Conservation (phyloP, 2,797 vertebrate genomes). For the Enteromius fasciolatus region DNA sequence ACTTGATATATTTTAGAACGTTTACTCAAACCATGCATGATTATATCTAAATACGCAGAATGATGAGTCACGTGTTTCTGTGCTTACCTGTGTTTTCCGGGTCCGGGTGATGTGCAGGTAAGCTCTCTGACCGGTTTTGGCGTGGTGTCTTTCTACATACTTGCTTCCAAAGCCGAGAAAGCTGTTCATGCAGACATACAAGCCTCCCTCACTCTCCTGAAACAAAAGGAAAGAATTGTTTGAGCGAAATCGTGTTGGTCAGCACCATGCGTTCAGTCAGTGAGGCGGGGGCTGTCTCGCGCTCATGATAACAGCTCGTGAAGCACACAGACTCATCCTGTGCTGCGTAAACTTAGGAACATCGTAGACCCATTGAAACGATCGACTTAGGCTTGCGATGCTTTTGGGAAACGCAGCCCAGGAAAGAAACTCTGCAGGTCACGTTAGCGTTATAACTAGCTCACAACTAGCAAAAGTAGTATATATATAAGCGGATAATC, state of each 20-base stretch:
- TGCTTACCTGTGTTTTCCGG: slow-evolving; percentile 81
- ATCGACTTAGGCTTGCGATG: no score
- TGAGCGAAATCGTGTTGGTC: background rate
- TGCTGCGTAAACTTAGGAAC: no score
- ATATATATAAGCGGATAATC: background rate
- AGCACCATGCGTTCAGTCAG: background rate
- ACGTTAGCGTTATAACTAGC: background rate
- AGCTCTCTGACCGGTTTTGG: slow-evolving; percentile 89
- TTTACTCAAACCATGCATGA: background rate
- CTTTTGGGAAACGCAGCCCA: background rate
- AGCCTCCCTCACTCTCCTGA: slow-evolving; percentile 93
- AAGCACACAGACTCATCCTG: background rate
- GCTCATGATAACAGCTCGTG: background rate
- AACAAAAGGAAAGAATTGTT: slow-evolving; percentile 14
- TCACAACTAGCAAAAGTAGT: background rate
- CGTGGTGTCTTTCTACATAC: slow-evolving; percentile 90
- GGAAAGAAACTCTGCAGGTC: background rate
- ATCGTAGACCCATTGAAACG: no score
- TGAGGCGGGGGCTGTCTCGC: background rate
- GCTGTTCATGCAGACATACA: slow-evolving; percentile 98
- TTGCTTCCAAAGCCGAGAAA: slow-evolving; percentile 95
- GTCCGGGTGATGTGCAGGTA: slow-evolving; percentile 92
- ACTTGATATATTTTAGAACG: no score
- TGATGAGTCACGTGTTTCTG: background rate
- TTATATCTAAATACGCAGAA: no score